Evolutionary conservation across 2,113 vertebrate species (phyloP), one percentile per base, ranked within the genome.

Genomic region (Origma solitaria): DNA sequence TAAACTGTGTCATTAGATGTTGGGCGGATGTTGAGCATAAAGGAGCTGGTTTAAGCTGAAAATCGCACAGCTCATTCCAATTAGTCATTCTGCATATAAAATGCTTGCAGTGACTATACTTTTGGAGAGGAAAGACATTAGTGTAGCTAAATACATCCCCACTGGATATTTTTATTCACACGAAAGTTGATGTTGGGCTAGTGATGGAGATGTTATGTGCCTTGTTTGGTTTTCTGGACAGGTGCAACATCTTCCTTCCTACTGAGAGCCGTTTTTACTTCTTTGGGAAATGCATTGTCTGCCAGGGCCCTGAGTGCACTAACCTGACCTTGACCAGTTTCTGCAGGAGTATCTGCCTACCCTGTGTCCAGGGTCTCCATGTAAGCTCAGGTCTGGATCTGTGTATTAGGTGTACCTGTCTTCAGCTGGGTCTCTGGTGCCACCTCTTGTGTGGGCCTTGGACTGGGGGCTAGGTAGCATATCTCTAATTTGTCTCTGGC

Each of bases 1-100:
- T 70, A 91, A 96, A 90, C 82, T 93, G 71, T 95, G 89, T 80
- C 92, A 82, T 95, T 88, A 90, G 64, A 70, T 83, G 44, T 60
- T 90, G 75, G 75, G 82, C 2, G 9, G 75, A 91, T 93, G 68
- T 71, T 94, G 50, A 68, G 70, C 62, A 72, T 87, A 87, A 95
- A 85, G 70, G 25, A 91, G 37, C 19, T 87, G 66, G 62, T 80
- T 86, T 88, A 90, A 96, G 79, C 35, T 88, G 64, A 81, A 94
- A 94, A 92, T 86, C 71, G 64, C 47, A 50, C 31, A 22, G 64
- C n/a, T 97, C 86, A 75, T 83, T 90, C 85, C 71, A 93, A 8
- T 96, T 86, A 92, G 58, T 80, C 76, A 85, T 92, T 95, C 64
- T 82, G 75, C 70, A n/a, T 95, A 66, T 57, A 77, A 82, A 95